Conservation (phyloP, 2,888 invertebrate species). For the Orthosia incerta region DNA sequence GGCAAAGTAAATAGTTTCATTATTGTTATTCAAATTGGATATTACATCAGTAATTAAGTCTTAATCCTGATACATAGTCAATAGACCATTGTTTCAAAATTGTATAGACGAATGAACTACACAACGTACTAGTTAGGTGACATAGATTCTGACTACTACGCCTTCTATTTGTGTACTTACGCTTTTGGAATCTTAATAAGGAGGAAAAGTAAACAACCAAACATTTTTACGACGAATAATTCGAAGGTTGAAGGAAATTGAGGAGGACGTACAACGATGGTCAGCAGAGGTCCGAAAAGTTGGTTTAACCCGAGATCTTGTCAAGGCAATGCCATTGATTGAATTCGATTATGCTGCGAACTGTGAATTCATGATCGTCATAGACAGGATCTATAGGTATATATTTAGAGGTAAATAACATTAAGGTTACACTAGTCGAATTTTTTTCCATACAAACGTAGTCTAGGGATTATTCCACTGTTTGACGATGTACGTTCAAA, state of each 20-base stretch:
- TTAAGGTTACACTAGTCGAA: no score
- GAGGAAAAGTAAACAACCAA: conserved; percentile 39
- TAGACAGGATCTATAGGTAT: not conserved
- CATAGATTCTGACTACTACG: conserved; percentile 39
- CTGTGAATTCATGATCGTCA: not conserved
- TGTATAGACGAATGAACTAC: conserved; percentile 23
- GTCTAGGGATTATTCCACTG: no score
- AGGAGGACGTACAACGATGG: conserved; percentile 13
- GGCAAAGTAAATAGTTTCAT: conserved; percentile 3
- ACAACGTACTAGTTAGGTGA: conserved; percentile 47
- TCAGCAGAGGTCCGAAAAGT: conserved; percentile 17
- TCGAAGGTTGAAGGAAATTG: conserved; percentile 32
- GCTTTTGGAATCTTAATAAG: conserved; percentile 24
- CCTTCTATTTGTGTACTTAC: conserved; percentile 8
- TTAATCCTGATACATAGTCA: conserved; percentile 50
- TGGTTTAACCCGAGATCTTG: not conserved
- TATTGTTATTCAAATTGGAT: conserved; percentile 32
- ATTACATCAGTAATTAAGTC: conserved; percentile 35
- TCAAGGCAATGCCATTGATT: conserved; percentile 11
- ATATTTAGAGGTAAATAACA: not conserved
- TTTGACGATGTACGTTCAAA: no score
- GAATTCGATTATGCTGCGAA: not conserved
- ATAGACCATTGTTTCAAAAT: conserved; percentile 51
- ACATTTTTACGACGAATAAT: not conserved
- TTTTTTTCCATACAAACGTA: no score